Percentiles rank a stretch among this genome's conserved stretches.
phyloP scores from a whole-genome alignment of 2,797 vertebrate species.

The Squalus acanthias region DNA sequence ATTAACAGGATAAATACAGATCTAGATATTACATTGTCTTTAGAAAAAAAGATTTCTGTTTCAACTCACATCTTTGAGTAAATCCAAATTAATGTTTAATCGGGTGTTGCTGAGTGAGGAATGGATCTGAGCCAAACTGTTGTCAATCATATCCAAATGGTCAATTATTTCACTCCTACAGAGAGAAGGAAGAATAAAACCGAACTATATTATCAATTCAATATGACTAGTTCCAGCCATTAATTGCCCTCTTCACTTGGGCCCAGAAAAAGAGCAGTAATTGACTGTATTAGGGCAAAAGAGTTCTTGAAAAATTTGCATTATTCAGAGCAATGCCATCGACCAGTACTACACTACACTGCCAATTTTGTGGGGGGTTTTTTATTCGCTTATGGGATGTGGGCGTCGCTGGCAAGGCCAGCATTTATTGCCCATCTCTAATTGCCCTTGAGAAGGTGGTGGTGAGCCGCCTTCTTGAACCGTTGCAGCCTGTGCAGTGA shows the following conservation, averaged over 20 bases:
- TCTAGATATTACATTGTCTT: background rate
- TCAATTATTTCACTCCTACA: conserved; percentile 24
- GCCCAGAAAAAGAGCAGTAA: background rate
- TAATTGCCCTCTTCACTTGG: background rate
- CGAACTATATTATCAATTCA: background rate
- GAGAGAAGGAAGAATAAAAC: background rate
- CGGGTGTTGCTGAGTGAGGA: conserved; percentile 22
- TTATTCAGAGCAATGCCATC: background rate
- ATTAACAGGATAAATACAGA: background rate
- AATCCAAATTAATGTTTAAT: conserved; percentile 31
- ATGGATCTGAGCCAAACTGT: conserved; percentile 31
- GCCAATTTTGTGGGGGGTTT: background rate
- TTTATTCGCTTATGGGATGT: no score
- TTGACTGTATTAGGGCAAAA: background rate
- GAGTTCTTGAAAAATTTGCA: background rate
- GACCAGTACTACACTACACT: background rate
- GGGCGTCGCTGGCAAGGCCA: no score
- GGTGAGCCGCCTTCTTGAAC: no score
- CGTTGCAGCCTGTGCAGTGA: no score
- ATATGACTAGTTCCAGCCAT: background rate
- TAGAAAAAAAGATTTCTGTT: background rate
- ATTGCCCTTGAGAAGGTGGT: no score
- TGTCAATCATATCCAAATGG: conserved; percentile 35
- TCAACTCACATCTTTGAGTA: conserved; percentile 34
- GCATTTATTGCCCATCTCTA: no score